Conservation (phyloP, 2,113 vertebrate species). For the Rhynchopsitta pachyrhyncha region DNA sequence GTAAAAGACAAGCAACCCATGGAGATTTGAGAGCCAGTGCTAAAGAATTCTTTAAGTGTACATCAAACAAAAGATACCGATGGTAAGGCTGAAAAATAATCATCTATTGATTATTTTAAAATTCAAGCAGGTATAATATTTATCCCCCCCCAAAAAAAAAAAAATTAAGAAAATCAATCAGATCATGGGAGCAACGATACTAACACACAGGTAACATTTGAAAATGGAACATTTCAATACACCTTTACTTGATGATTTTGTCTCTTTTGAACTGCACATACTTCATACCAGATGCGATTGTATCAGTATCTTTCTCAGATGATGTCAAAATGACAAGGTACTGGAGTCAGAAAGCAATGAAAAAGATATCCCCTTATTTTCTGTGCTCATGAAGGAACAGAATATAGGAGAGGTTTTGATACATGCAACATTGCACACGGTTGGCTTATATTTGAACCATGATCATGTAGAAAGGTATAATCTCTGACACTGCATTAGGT, state of each 20-base stretch:
- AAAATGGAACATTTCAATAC: not conserved
- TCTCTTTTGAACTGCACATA: not conserved
- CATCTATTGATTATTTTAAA: not conserved
- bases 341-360: not conserved
- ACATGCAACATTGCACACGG: not conserved
- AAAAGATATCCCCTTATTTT: not conserved
- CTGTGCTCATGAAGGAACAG: not conserved
- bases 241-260: not conserved
- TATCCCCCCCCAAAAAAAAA: not conserved
- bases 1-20: not conserved
- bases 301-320: not conserved
- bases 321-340: not conserved
- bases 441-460: not conserved
- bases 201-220: accelerated
- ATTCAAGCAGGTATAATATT: not conserved
- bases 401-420: not conserved
- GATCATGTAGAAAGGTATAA: not conserved
- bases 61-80: not conserved
- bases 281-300: not conserved
- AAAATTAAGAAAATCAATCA: not conserved
- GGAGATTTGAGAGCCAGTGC: not conserved
- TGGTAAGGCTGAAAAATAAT: not conserved
- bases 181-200: not conserved
- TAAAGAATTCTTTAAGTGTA: not conserved
- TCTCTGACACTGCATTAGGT: not conserved